These are phyloP conservation scores for Planococcus citri DNA, from an alignment of 1,140 invertebrate genomes.

Conservation along the genomic window DNA sequence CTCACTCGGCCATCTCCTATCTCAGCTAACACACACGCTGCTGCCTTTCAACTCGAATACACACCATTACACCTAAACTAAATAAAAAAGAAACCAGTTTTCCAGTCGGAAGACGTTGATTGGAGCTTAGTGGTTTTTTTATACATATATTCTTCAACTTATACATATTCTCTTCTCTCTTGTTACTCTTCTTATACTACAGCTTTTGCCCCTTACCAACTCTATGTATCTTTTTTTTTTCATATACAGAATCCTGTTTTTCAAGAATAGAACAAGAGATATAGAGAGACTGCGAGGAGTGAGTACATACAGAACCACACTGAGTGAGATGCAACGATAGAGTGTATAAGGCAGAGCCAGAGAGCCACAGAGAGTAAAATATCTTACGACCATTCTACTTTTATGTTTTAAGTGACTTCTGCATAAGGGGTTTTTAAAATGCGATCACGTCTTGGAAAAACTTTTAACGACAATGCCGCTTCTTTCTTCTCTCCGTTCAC, in stretches of 20 bases:
- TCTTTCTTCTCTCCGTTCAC: neutral
- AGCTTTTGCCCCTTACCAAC: neutral
- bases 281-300: neutral
- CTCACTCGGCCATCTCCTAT: no score
- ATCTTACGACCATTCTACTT: constrained; percentile 8
- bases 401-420: neutral
- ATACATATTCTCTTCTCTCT: neutral
- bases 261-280: neutral
- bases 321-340: no score
- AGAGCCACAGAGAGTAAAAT: neutral
- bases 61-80: no score
- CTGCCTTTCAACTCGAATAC: no score
- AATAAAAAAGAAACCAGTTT: constrained; percentile 15
- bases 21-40: neutral
- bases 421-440: constrained; percentile 18
- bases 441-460: neutral
- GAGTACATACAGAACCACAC: neutral
- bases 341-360: no score
- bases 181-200: neutral
- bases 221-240: neutral
- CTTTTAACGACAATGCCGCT: neutral
- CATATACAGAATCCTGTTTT: constrained; percentile 9
- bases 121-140: neutral
- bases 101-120: constrained; percentile 3
- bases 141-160: neutral